Evolutionary conservation across 37 sponge, comb jelly and placozoan species (phyloP).

Genomic region (Agelas oroides): DNA sequence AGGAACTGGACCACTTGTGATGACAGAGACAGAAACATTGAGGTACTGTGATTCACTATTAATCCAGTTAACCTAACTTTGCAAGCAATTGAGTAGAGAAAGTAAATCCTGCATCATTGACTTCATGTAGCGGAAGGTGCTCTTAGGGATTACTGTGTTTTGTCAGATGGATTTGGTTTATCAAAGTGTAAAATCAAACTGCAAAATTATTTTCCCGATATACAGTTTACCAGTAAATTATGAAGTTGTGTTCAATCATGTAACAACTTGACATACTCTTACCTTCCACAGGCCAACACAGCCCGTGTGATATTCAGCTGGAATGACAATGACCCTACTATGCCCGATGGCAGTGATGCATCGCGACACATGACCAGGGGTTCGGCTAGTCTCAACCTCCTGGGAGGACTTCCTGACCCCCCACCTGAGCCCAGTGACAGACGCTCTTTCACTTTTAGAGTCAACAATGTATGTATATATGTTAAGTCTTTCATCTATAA

Average conservation of each 20-base stretch:
- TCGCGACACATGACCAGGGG: background rate
- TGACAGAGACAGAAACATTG: slow-evolving; percentile 14
- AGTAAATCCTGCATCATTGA: no score
- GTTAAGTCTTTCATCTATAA: background rate
- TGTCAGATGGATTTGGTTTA: no score
- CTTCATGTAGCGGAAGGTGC: no score
- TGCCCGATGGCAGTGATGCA: background rate
- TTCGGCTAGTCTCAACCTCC: slow-evolving; percentile 22
- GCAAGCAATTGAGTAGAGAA: no score
- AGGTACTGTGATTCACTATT: no score
- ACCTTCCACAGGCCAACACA: slow-evolving; percentile 27
- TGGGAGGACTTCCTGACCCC: slow-evolving; percentile 23
- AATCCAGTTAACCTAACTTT: no score
- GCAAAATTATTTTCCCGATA: background rate
- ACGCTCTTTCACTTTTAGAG: background rate
- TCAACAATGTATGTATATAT: slow-evolving; percentile 25
- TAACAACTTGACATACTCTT: no score
- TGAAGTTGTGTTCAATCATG: no score
- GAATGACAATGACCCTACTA: slow-evolving; percentile 16
- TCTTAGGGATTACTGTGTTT: no score
- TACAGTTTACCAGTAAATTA: no score
- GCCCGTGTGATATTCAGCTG: slow-evolving; percentile 47
- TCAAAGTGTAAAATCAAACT: no score
- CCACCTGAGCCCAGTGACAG: slow-evolving; percentile 22
- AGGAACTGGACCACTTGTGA: no score